Conservation (phyloP, 2,888 invertebrate species). For the Drosophila niveifrons region DNA sequence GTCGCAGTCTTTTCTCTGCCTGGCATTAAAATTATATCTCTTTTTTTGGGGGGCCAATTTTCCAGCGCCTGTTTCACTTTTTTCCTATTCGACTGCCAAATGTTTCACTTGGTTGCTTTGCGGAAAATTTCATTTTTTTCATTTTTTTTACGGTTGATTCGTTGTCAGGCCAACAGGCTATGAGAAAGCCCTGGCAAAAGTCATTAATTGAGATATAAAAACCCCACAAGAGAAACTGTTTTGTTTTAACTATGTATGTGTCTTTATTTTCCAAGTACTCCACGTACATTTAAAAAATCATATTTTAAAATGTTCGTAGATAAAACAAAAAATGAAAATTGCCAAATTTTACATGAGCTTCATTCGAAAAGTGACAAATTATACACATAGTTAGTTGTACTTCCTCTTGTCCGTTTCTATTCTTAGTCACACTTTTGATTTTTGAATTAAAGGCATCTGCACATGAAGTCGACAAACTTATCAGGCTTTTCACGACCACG, state of each 20-base stretch:
- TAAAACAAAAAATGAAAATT: neutral
- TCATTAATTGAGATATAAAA: conserved; percentile 17
- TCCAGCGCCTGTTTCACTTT: conserved; percentile 15
- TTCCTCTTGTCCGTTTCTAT: neutral
- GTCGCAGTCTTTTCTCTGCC: neutral
- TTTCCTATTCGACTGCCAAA: conserved; percentile 17
- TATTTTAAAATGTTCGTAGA: neutral
- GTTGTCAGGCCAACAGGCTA: neutral
- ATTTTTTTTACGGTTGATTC: conserved; percentile 8
- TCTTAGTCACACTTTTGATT: neutral
- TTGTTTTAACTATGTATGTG: neutral
- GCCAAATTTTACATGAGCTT: conserved; percentile 5
- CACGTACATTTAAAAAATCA: neutral
- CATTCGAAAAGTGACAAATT: conserved; percentile 5
- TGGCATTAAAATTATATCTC: conserved; percentile 46
- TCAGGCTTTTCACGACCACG: neutral
- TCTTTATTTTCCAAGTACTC: neutral
- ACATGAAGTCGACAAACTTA: conserved; percentile 21
- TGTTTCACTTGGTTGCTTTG: conserved; percentile 37
- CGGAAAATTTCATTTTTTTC: conserved; percentile 29
- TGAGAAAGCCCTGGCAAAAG: conserved; percentile 11
- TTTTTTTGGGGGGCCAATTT: conserved; percentile 46
- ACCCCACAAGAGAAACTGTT: neutral
- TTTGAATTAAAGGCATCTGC: conserved; percentile 1
- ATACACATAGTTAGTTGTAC: conserved; percentile 1